Evolutionary conservation across 2,797 vertebrate species (phyloP).

Genomic region (Liparis tanakae): DNA sequence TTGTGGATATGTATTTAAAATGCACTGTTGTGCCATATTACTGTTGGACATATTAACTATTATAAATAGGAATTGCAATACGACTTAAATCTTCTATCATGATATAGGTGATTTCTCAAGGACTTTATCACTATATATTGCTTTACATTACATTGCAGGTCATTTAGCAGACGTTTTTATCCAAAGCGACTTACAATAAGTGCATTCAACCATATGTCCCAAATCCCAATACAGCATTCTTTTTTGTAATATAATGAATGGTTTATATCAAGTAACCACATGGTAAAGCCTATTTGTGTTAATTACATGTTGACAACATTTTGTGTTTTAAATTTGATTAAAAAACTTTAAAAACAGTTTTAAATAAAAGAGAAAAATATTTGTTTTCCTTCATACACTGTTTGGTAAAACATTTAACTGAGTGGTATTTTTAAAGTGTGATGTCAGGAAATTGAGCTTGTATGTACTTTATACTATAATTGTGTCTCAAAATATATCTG

Average conservation of each 20-base stretch:
- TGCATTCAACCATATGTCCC: neutral
- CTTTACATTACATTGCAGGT: too few relatives aligned
- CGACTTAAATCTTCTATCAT: neutral
- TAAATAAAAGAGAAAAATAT: too few relatives aligned
- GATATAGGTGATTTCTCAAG: neutral
- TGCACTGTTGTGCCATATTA: neutral
- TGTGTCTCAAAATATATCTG: neutral
- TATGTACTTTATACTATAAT: neutral
- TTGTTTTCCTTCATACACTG: too few relatives aligned
- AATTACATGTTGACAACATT: too few relatives aligned
- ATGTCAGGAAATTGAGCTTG: neutral
- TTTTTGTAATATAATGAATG: neutral
- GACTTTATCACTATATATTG: neutral
- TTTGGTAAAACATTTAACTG: neutral
- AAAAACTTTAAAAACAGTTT: too few relatives aligned
- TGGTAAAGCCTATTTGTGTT: neutral
- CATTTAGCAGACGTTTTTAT: too few relatives aligned
- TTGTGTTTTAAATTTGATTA: too few relatives aligned
- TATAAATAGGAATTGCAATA: neutral
- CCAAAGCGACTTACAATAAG: too few relatives aligned
- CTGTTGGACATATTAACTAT: constrained; percentile 10
- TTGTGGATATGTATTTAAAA: neutral
- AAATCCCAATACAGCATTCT: neutral
- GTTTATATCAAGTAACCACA: neutral
- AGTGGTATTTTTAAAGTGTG: neutral